Base-by-base conservation (phyloP, 2,888 invertebrate species). In the Nasonia oneida region DNA sequence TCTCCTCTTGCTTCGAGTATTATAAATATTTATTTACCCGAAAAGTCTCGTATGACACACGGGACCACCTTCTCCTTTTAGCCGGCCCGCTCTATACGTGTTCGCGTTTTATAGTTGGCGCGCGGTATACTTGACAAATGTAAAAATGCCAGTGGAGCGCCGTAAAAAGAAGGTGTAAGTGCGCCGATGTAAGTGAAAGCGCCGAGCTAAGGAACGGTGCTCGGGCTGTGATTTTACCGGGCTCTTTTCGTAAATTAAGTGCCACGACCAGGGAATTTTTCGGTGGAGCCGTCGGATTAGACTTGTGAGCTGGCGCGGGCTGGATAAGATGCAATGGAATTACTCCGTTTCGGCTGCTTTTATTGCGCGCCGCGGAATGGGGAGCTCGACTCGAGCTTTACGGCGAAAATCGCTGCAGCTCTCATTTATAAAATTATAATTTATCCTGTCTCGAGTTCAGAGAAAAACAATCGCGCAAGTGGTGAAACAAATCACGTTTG, bases 21-120 rank as follows among this genome's bases (percentile, higher is more conserved):
- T 71, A 61, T 83, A 71, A 77, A 83, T 78, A 71, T 47, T 33
- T 83, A 77, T 83, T 83, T 78, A 67, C 73, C 14, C n/a, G 71
- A 74, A 47, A 50, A 50, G 50, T 50, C 75, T 29, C 15, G n/a
- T 57, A 67, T 75, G 81, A 81, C 81, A 12, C 47, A 74, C 42
- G 15, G 15, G 18, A 29, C 29, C 12, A 8, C 47, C 1, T 47
- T 67, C 15, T 67, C 12, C 12, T 12, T 8, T 70, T 42, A 6
- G 18, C 47, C 37, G 18, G 10, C 29, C 29, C 23, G n/a, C 23
- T 37, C 71, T 42, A 47, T 15, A 57, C 57, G 57, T 57, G 57
- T 64, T 64, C 12, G 64, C 23, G 73, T 73, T 73, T 73, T 73
- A 73, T 73, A 73, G 73, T 47, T 23, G 57, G 57, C 18, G 14